Percentiles rank a stretch among this genome's conserved stretches.
phyloP scores from a whole-genome alignment of 2,113 vertebrate genomes.

The Periophthalmodon schlosseri region DNA sequence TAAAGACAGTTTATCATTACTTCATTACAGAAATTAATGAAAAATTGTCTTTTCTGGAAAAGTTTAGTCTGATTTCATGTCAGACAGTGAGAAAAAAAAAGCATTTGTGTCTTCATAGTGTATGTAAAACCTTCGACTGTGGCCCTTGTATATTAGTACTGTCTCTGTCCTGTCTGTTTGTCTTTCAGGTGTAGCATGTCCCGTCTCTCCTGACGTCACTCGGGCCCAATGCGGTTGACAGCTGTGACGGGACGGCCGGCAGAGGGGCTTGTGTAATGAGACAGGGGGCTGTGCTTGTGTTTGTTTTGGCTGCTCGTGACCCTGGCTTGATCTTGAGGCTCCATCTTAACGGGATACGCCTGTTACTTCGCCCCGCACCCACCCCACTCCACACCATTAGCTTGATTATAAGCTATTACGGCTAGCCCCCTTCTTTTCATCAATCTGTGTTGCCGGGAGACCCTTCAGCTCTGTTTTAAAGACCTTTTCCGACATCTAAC shows the following conservation, averaged over 20 bases:
- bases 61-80: too few relatives aligned
- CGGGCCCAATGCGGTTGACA: slow-evolving; percentile 35
- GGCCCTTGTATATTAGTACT: not conserved
- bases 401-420: slow-evolving; percentile 58
- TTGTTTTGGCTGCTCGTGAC: slow-evolving; percentile 57
- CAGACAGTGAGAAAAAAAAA: too few relatives aligned
- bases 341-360: slow-evolving; percentile 30
- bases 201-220: slow-evolving; percentile 22
- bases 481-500: not conserved
- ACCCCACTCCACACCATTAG: slow-evolving; percentile 37
- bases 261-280: slow-evolving; percentile 6
- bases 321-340: slow-evolving; percentile 45
- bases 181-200: slow-evolving; percentile 50
- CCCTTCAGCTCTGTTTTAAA: slow-evolving; percentile 34
- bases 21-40: too few relatives aligned
- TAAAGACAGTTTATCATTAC: too few relatives aligned
- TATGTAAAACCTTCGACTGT: too few relatives aligned
- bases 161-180: slow-evolving; percentile 1
- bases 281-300: slow-evolving; percentile 1
- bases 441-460: slow-evolving; percentile 60
- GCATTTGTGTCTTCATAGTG: too few relatives aligned
- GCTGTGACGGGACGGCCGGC: slow-evolving; percentile 25
- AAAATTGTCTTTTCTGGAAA: too few relatives aligned
- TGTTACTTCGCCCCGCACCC: slow-evolving; percentile 48
- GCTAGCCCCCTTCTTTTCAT: slow-evolving; percentile 53